These are phyloP conservation scores for Megamerina dolium DNA, from an alignment of 2,888 invertebrate species.

Conservation along the genomic window DNA sequence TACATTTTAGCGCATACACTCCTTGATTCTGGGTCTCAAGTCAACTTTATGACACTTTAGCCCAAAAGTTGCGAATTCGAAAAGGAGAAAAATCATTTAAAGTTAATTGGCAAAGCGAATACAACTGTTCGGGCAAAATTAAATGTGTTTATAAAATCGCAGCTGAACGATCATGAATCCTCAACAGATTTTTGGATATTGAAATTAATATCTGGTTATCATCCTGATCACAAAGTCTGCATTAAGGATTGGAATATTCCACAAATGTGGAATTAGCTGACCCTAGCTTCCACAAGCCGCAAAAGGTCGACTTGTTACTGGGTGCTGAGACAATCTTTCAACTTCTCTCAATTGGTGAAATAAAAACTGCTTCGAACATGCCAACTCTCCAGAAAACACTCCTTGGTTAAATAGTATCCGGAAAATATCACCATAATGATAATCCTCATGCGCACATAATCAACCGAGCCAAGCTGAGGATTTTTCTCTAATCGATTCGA, in stretches of 20 bases:
- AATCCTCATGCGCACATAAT: neutral
- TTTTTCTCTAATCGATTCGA: slow-evolving; percentile 5
- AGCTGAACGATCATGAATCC: slow-evolving; percentile 2
- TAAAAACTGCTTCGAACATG: slow-evolving; percentile 6
- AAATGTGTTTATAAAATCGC: slow-evolving; percentile 5
- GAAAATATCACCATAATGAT: too few species aligned
- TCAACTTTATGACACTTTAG: slow-evolving; percentile 10
- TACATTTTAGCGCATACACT: slow-evolving; percentile 6
- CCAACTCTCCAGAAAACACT: slow-evolving; percentile 15
- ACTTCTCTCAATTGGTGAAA: slow-evolving; percentile 11
- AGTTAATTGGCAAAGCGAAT: slow-evolving; percentile 10
- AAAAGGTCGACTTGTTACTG: slow-evolving; percentile 9
- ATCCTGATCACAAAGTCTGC: slow-evolving; percentile 6
- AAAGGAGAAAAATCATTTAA: slow-evolving; percentile 8
- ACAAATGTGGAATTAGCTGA: slow-evolving; percentile 14
- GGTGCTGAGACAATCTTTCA: slow-evolving; percentile 12
- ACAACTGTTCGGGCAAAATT: slow-evolving; percentile 8
- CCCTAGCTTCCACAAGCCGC: too few species aligned
- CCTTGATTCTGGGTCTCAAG: slow-evolving; percentile 10
- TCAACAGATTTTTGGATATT: slow-evolving; percentile 10
- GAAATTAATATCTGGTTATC: slow-evolving; percentile 8
- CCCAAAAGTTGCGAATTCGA: slow-evolving; percentile 6
- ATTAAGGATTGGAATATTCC: slow-evolving; percentile 12
- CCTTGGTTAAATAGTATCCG: too few species aligned
- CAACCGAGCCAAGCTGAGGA: slow-evolving; percentile 1